A percentile compares a stretch with the other conserved stretches of the same genome.
Conservation (phyloP, 2,113 vertebrate species). For the Nothoprocta perdicaria region DNA sequence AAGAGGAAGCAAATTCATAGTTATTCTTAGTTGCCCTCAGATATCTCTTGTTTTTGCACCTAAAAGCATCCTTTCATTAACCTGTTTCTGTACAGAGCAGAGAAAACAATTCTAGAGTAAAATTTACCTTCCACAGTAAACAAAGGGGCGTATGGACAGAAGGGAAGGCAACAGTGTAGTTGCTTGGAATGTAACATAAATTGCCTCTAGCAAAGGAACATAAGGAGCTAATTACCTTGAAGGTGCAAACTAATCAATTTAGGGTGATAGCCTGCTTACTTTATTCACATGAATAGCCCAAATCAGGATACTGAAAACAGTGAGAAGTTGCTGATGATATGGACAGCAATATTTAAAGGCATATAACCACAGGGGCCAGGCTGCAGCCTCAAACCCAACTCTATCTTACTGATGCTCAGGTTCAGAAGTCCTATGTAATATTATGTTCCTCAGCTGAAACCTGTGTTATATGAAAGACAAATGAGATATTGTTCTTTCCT, state of each 20-base stretch:
- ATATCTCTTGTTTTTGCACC: not conserved
- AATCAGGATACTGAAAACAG: not conserved
- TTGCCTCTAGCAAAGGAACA: slow-evolving; percentile 55
- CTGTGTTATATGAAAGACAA: not conserved
- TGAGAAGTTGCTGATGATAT: not conserved
- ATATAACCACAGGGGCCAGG: not conserved
- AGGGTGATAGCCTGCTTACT: not conserved
- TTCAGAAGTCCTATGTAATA: not conserved
- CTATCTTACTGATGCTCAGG: not conserved
- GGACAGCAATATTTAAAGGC: not conserved
- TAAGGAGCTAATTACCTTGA: slow-evolving; percentile 65
- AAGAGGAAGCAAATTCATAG: not conserved
- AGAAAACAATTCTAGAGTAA: not conserved
- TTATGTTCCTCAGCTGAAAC: not conserved
- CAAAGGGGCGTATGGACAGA: slow-evolving; percentile 26
- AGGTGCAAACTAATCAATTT: slow-evolving; percentile 58
- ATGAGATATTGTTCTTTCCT: not conserved
- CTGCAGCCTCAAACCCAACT: not conserved
- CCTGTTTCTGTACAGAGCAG: not conserved
- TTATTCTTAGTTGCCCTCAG: not conserved
- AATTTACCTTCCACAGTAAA: not conserved
- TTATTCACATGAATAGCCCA: slow-evolving; percentile 41
- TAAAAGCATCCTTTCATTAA: not conserved
- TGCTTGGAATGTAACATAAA: slow-evolving; percentile 27
- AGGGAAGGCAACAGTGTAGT: slow-evolving; percentile 36